Base-by-base conservation (phyloP, 2,888 invertebrate species). In the Serrognathus titanus region DNA sequence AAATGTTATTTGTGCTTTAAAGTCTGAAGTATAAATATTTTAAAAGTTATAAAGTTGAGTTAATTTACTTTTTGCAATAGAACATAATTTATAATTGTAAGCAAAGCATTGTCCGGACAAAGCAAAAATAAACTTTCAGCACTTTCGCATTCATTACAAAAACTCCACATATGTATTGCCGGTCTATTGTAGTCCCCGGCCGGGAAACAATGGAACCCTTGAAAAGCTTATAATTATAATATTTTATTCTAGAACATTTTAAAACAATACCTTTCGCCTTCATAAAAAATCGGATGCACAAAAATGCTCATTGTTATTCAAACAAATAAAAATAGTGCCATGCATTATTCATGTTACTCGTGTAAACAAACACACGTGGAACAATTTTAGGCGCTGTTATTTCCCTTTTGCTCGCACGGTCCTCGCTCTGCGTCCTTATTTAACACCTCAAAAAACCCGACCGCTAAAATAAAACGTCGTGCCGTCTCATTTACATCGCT, bases 301-400 rank as follows among this genome's bases (percentile, higher is more conserved):
- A 52, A 52, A 52, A 45, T 46, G 13, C 62, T 65, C 68, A 66
- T 68, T 68, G 67, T 68, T 69, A 64, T 68, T 63, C 65, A 62
- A 63, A 65, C 63, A 61, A 63, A 61, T 57, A 64, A 67, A 67
- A 64, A 60, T 63, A 55, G 62, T 41, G 61, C 59, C 16, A 68
- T 68, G 61, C 66, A 68, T 68, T 63, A 69, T 69, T 69, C 69
- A 69, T 66, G 43, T 43, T 1, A 16, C 13, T 9, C 9, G 43
- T 43, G 43, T 43, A 43, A 43, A 43, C 20, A 43, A 7, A 16
- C 43, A 43, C 11, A 43, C 43, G 12, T 43, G 43, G 43, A 16
- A 20, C 43, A 13, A 43, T 43, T 43, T 43, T 16, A 16, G 10
- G 20, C 43, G 10, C 9, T 43, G 7, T 31, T 31, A 31, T 31